Evolutionary conservation across 2,113 vertebrate species (phyloP), one percentile per base, ranked within the genome.

Genomic region (Lycaon pictus): DNA sequence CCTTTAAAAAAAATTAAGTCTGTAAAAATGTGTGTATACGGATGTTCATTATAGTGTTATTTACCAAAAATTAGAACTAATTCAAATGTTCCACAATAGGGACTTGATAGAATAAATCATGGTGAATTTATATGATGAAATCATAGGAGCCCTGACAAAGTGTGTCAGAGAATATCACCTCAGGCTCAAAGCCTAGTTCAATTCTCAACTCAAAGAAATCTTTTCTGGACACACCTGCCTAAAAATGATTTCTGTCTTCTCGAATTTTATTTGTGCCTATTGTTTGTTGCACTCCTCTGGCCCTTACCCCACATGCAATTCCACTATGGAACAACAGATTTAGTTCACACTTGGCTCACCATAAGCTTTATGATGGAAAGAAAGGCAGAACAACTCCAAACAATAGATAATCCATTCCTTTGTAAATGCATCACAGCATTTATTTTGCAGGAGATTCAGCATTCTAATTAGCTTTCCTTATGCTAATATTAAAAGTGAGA

Each of bases 381-480:
- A 74, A n/a, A 88, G 32, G 48, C 80, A 88, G 69, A 90, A 48
- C 48, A 29, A 87, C 60, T 67, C 15, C 3, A 20, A 81, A 81
- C 87, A 62, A 93, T 9, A 67, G 95, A 62, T 69, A 55, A 92
- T 62, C 56, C 89, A 55, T 53, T 35, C 56, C 93, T 88, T 87
- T 79, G 65, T 43, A 92, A 93, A 83, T 51, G 37, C 60, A 11
- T 32, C 67, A 43, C 37, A 88, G 20, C 35, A 43, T 63, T 92
- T 83, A 84, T 82, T 92, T 87, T 96, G 60, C 67, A 83, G 83
- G 23, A 12, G 20, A 32, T 60, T 82, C 88, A 53, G 90, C 90
- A 83, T 90, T 76, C 32, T 87, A 32, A 84, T 87, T 94, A 83
- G 55, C 80, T 90, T 83, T 55, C 81, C 32, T 89, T 65, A 74